Conservation (phyloP, 2,888 invertebrate genomes). For the Nephrotoma guestfalica region DNA sequence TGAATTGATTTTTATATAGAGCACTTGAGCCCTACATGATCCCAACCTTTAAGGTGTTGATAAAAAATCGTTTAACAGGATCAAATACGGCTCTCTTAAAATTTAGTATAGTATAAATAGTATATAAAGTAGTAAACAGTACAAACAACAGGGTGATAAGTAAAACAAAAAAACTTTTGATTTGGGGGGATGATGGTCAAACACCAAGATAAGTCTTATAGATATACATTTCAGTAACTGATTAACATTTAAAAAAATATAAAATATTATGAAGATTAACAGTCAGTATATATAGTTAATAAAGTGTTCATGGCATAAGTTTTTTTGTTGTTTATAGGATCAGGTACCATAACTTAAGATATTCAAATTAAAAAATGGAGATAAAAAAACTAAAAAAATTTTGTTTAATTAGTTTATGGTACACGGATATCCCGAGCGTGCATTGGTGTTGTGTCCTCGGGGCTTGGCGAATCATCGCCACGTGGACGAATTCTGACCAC, state of each 20-base stretch:
- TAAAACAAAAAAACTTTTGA: neutral
- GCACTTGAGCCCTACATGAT: neutral
- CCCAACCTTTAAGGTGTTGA: neutral
- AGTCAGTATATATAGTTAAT: neutral
- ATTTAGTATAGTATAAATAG: neutral
- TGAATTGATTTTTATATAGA: neutral
- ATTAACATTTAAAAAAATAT: neutral
- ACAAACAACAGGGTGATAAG: neutral
- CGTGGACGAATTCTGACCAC: conserved; percentile 51
- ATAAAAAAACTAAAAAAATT: neutral
- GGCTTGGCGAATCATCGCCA: conserved; percentile 44
- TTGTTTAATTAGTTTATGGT: conserved; percentile 27
- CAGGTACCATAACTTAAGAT: neutral
- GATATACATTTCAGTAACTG: neutral
- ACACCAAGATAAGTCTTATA: neutral
- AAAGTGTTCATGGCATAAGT: neutral
- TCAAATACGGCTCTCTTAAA: neutral
- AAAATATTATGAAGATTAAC: neutral
- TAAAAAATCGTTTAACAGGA: neutral
- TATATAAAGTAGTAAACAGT: neutral
- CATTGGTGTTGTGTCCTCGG: conserved; percentile 50
- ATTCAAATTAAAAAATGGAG: neutral
- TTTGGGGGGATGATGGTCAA: neutral
- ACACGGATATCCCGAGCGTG: conserved; percentile 41
- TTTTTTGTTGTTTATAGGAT: conserved; percentile 1